Conservation (phyloP, 2,797 vertebrate genomes). For the Alauda arvensis region DNA sequence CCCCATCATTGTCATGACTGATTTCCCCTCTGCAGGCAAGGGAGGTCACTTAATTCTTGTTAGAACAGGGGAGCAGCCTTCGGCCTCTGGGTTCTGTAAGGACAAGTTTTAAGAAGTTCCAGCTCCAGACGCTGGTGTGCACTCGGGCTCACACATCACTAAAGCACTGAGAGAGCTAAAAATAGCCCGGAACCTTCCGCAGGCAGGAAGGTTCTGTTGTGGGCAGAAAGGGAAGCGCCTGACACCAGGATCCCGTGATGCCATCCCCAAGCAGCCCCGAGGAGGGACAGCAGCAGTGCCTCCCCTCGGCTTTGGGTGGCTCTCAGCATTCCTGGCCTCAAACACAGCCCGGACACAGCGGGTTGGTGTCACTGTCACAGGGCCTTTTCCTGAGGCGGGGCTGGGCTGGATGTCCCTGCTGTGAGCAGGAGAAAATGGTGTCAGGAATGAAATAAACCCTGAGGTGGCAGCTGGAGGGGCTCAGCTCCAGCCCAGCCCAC, state of each 20-base stretch:
- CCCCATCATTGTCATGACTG: not conserved
- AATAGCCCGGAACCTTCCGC: not conserved
- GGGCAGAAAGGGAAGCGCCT: not conserved
- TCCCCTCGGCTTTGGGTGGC: not conserved
- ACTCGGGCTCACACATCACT: not conserved
- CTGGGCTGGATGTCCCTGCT: not conserved
- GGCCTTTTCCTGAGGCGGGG: not conserved
- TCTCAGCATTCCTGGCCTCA: not conserved
- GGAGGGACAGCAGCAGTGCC: not conserved
- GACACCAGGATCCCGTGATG: fast-evolving
- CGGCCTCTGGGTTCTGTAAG: not conserved
- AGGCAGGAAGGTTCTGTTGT: not conserved
- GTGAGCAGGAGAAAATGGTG: not conserved
- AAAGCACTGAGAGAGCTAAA: not conserved
- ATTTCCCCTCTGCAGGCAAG: not conserved
- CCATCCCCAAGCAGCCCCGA: not conserved
- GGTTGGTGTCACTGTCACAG: fast-evolving
- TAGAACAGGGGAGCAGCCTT: not conserved
- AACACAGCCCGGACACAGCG: fast-evolving
- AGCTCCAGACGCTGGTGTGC: fast-evolving
- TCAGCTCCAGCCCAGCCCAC: fast-evolving
- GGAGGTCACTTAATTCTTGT: not conserved
- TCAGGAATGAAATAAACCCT: not conserved
- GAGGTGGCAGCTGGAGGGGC: not conserved
- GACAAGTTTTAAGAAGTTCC: not conserved